These are phyloP conservation scores for Drosophila dunni DNA, from an alignment of 1,140 invertebrate genomes.

Conservation along the genomic window DNA sequence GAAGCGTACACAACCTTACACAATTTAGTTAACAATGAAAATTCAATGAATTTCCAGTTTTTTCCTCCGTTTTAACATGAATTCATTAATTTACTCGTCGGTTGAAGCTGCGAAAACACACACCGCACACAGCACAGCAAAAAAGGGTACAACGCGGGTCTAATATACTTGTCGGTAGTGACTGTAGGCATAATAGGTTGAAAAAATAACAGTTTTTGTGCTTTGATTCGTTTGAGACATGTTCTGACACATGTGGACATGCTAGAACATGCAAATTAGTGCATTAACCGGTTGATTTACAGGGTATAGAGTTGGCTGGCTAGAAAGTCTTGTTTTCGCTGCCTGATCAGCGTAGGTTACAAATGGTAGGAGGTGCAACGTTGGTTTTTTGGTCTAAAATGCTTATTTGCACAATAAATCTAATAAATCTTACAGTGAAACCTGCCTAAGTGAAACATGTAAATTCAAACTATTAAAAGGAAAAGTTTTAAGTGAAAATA, in stretches of 20 bases:
- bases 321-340: too few relatives aligned
- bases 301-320: too few relatives aligned
- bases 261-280: not conserved
- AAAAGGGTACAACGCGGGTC: not conserved
- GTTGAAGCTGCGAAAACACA: slow-evolving; percentile 38
- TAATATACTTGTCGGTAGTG: not conserved
- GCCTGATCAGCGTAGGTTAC: too few relatives aligned
- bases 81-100: slow-evolving; percentile 66
- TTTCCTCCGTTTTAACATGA: slow-evolving; percentile 49
- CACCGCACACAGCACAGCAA: slow-evolving; percentile 3
- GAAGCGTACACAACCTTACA: slow-evolving; percentile 64
- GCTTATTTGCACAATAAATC: too few relatives aligned
- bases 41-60: slow-evolving; percentile 27
- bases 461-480: too few relatives aligned
- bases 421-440: too few relatives aligned
- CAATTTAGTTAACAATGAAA: slow-evolving; percentile 68
- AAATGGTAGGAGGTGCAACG: too few relatives aligned
- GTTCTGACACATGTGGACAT: not conserved
- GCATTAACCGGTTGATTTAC: too few relatives aligned
- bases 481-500: too few relatives aligned
- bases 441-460: too few relatives aligned
- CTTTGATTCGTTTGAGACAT: not conserved
- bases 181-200: not conserved
- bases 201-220: not conserved
- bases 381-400: too few relatives aligned